Conservation (phyloP, 2,797 vertebrate species). For the Acanthurus tractus region DNA sequence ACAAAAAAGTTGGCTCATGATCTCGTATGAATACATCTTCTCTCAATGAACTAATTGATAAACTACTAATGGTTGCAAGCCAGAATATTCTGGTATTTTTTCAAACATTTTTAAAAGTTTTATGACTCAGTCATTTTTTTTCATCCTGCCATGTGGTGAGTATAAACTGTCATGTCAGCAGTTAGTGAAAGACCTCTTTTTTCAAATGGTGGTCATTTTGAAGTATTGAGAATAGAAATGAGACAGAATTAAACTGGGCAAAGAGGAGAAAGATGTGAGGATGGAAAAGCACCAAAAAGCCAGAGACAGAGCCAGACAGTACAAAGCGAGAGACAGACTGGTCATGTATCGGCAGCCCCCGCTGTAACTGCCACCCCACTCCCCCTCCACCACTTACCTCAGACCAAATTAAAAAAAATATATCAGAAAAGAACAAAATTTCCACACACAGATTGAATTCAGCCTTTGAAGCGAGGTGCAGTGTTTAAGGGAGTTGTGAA, state of each 20-base stretch:
- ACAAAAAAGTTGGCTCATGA: neutral
- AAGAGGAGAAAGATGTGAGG: neutral
- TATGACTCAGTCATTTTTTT: neutral
- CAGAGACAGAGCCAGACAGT: neutral
- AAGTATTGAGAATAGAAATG: neutral
- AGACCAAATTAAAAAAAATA: neutral
- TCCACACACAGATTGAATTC: constrained; percentile 18
- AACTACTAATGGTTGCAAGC: neutral
- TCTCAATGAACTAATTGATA: neutral
- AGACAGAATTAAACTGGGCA: neutral
- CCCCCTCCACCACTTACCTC: neutral
- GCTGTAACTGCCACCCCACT: constrained; percentile 8
- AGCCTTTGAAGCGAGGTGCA: neutral
- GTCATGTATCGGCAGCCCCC: neutral
- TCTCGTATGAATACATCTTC: accelerated
- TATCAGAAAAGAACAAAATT: neutral
- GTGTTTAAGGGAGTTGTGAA: neutral
- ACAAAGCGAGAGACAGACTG: neutral
- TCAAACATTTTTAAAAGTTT: neutral
- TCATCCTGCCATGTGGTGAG: too few species aligned
- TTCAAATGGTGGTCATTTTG: neutral
- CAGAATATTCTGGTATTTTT: neutral
- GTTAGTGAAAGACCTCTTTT: neutral
- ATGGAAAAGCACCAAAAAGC: neutral
- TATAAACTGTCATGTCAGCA: neutral